Base-by-base conservation (phyloP, 2,888 invertebrate species). In the Physocephala rufipes region DNA sequence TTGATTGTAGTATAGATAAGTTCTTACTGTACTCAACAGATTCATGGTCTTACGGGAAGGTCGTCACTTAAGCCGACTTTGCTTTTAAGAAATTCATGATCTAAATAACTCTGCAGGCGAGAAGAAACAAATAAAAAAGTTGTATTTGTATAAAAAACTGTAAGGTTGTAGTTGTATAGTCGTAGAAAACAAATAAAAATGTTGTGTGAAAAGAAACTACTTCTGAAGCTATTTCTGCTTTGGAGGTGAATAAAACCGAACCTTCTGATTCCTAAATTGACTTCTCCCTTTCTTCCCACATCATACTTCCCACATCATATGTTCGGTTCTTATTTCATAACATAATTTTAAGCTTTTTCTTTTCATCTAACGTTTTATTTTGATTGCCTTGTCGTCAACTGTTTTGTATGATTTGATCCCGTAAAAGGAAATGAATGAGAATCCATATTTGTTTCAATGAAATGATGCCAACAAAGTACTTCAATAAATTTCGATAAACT, bases 401-500 rank as follows among this genome's bases (percentile, higher is more conserved):
- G 58, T 2, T 49, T 49, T 12, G 4, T 49, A 3, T 58, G 4
- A 26, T 24, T 58, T 26, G 26, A 15, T 24, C 15, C 24, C 26
- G 26, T 12, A 9, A 55, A 55, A 5, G 9, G 13, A 21, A 26
- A 58, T 3, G 28, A 58, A 58, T 26, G 4, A 12, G 58, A 58
- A 58, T 24, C 58, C 58, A 13, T 58, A 58, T 58, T 12, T 24
- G 24, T 55, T n/a, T 21, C 53, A 21, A 13, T 55, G 36, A 21
- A 21, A 9, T 13, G 53, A 55, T 55, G 53, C 49, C 21, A 58
- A 58, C 58, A 9, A 58, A 58, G 16, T 15, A 12, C 53, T 53
- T 53, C 53, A 53, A 58, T 58, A 26, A 58, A 28, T 58, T 58
- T 28, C 15, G 15, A 4, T n/a, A 19, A 49, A 49, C 49, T 58